Evolutionary conservation across 2,113 vertebrate genomes (phyloP).

Genomic region (Mesitornis unicolor): DNA sequence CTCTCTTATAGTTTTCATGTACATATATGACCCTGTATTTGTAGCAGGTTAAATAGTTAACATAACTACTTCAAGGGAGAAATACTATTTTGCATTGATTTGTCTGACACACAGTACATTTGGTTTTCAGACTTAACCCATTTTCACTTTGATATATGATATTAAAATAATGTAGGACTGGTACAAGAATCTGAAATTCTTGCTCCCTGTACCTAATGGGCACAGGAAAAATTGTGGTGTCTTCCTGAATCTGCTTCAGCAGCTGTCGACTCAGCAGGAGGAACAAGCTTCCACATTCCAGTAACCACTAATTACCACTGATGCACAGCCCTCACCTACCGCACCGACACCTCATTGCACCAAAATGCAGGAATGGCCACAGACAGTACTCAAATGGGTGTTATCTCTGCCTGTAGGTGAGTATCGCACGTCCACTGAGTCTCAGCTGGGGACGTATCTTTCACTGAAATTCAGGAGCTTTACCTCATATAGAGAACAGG

Average conservation of each 20-base stretch:
- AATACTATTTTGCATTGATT: background rate
- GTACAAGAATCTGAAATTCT: background rate
- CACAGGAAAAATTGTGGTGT: background rate
- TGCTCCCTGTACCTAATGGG: background rate
- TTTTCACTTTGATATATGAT: background rate
- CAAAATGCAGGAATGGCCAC: background rate
- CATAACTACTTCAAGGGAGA: background rate
- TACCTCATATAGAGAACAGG: background rate
- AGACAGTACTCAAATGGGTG: background rate
- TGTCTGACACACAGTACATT: background rate
- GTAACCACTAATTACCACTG: slow-evolving; percentile 33
- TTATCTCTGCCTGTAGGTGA: background rate
- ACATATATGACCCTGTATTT: background rate
- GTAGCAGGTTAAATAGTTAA: background rate
- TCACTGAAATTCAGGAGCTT: background rate
- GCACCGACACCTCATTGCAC: background rate
- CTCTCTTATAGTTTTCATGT: background rate
- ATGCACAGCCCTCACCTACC: background rate
- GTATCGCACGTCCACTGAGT: background rate
- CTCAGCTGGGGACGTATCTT: background rate
- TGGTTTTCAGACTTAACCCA: background rate
- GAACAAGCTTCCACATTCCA: slow-evolving; percentile 21
- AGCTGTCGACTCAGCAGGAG: slow-evolving; percentile 59
- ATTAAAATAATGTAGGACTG: background rate
- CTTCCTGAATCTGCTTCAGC: slow-evolving; percentile 45